These are phyloP conservation scores for Drosophila melanosoma DNA, from an alignment of 2,888 invertebrate species.

Conservation along the genomic window DNA sequence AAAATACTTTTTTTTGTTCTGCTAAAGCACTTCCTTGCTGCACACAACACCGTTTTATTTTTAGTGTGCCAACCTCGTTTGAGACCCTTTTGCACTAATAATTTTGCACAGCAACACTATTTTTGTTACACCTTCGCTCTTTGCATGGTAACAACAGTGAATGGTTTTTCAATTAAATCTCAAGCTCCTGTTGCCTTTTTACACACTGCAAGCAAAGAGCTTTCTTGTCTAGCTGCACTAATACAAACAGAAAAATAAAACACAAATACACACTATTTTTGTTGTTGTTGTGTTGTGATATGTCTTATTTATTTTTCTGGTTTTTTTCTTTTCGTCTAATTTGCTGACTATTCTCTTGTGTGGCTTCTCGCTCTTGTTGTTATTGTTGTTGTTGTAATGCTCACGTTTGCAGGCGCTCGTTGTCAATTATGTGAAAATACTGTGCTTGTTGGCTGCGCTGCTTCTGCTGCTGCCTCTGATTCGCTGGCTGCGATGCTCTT, in stretches of 20 bases:
- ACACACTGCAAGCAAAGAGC: constrained; percentile 11
- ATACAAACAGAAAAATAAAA: not conserved
- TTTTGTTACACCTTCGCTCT: not conserved
- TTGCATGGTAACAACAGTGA: not conserved
- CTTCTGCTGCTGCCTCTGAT: constrained; percentile 9
- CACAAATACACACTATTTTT: not conserved
- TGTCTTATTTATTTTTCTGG: constrained; percentile 2
- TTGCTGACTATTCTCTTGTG: constrained; percentile 42
- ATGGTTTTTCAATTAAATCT: not conserved
- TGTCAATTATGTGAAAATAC: constrained; percentile 61
- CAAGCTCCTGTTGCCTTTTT: not conserved
- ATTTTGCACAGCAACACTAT: not conserved
- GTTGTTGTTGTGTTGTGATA: constrained; percentile 22
- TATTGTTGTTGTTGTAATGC: constrained; percentile 42
- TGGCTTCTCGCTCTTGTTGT: constrained; percentile 41
- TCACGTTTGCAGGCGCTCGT: constrained; percentile 53
- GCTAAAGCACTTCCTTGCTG: not conserved
- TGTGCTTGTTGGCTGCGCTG: constrained; percentile 26
- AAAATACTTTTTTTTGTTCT: not conserved
- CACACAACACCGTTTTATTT: constrained; percentile 6
- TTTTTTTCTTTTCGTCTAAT: constrained; percentile 37
- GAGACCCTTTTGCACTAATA: not conserved
- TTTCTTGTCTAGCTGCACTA: constrained; percentile 6
- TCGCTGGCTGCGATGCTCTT: constrained; percentile 22
- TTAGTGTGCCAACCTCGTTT: not conserved